Conservation (phyloP, 2,113 vertebrate genomes). For the Zeus faber region DNA sequence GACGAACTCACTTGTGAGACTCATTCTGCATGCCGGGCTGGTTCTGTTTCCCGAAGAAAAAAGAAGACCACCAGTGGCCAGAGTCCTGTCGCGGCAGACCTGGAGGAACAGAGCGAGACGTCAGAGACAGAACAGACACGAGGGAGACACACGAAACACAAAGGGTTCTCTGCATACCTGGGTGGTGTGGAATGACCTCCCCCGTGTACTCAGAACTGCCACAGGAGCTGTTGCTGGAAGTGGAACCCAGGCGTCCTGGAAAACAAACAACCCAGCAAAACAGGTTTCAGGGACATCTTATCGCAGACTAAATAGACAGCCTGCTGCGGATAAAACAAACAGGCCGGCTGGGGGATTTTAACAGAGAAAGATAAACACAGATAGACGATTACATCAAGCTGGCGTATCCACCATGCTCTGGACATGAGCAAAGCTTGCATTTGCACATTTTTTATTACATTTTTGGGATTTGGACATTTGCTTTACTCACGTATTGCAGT, state of each 20-base stretch:
- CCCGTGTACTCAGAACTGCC: slow-evolving; percentile 84
- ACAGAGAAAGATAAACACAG: no score
- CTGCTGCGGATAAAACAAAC: no score
- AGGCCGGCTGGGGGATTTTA: no score
- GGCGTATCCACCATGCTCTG: no score
- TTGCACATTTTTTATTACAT: no score
- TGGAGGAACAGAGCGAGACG: slow-evolving; percentile 35
- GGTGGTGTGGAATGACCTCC: slow-evolving; percentile 87
- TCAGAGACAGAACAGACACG: background rate
- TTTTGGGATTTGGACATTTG: no score
- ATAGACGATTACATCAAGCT: no score
- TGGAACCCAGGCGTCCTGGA: slow-evolving; percentile 89
- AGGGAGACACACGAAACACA: no score
- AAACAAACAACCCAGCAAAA: background rate
- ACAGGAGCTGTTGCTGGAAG: slow-evolving; percentile 92
- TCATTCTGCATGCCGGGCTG: slow-evolving; percentile 77
- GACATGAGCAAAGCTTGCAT: no score
- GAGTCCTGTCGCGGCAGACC: slow-evolving; percentile 89
- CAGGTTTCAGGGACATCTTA: background rate
- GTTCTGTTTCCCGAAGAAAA: slow-evolving; percentile 86
- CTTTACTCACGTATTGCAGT: no score
- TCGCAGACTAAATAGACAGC: background rate
- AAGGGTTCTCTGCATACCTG: slow-evolving; percentile 69
- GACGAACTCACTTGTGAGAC: slow-evolving; percentile 78
- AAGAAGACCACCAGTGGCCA: slow-evolving; percentile 92